These are phyloP conservation scores for Cryptoblepharus egeriae DNA, from an alignment of 2,797 vertebrate species.

Conservation along the genomic window DNA sequence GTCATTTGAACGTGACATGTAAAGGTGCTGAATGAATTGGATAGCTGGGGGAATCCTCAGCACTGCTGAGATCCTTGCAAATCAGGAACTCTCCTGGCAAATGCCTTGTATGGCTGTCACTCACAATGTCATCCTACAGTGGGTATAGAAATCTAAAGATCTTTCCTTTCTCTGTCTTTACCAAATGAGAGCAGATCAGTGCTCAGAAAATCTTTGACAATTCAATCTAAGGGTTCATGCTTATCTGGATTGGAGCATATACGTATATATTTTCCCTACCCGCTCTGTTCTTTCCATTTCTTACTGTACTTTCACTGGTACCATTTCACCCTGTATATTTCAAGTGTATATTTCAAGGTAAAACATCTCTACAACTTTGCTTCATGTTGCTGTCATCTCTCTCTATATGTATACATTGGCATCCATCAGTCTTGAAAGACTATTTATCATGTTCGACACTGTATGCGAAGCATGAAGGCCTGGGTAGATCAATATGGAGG, in stretches of 20 bases:
- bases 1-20: too few species aligned
- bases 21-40: too few species aligned
- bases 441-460: too few species aligned
- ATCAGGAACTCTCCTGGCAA: background rate
- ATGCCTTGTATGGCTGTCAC: background rate
- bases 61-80: too few species aligned
- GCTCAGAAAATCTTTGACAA: background rate
- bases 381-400: constrained; percentile 19
- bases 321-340: constrained; percentile 12
- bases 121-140: background rate
- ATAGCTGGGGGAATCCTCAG: too few species aligned
- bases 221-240: background rate
- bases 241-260: accelerated
- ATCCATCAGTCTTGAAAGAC: too few species aligned
- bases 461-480: too few species aligned
- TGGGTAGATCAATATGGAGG: too few species aligned
- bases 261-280: background rate
- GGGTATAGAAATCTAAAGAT: background rate
- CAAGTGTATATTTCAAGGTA: constrained; percentile 3
- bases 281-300: background rate
- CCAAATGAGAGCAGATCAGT: background rate
- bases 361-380: background rate
- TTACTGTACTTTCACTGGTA: background rate
- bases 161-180: background rate
- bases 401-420: too few species aligned